Conservation (phyloP, 2,888 invertebrate species). For the Plagodis pulveraria region DNA sequence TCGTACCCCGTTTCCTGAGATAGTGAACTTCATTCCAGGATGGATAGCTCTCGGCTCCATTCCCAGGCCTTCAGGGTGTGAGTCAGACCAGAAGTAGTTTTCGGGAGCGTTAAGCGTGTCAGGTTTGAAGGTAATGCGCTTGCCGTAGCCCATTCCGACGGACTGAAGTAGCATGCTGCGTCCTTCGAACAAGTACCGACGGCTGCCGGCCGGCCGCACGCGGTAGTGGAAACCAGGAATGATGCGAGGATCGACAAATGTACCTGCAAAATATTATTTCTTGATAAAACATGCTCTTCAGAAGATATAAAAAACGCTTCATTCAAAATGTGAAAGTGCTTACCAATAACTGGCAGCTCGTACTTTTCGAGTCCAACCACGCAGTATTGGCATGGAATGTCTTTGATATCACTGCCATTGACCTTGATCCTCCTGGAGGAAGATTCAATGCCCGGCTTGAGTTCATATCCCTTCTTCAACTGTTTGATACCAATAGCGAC, state of each 20-base stretch:
- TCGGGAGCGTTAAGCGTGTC: slow-evolving; percentile 85
- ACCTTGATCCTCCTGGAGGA: slow-evolving; percentile 87
- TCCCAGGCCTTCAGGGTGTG: slow-evolving; percentile 89
- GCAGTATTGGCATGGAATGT: slow-evolving; percentile 88
- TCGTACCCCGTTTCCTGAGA: slow-evolving; percentile 85
- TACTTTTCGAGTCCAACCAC: slow-evolving; percentile 87
- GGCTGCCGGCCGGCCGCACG: slow-evolving; percentile 87
- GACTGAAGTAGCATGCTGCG: slow-evolving; percentile 86
- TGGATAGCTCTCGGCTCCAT: slow-evolving; percentile 88
- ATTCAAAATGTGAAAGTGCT: slow-evolving; percentile 38
- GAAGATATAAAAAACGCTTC: background rate
- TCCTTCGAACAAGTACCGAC: slow-evolving; percentile 87
- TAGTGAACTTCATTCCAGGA: slow-evolving; percentile 87
- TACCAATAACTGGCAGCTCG: slow-evolving; percentile 89
- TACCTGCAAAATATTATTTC: slow-evolving; percentile 73
- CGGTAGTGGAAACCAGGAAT: slow-evolving; percentile 90
- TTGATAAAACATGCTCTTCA: background rate
- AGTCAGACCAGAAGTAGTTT: slow-evolving; percentile 92
- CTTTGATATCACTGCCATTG: slow-evolving; percentile 85
- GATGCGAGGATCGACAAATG: slow-evolving; percentile 89
- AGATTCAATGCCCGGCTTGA: slow-evolving; percentile 87
- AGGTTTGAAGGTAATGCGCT: slow-evolving; percentile 89
- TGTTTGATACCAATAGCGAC: slow-evolving; percentile 84
- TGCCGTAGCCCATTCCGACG: slow-evolving; percentile 91
- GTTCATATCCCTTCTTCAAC: slow-evolving; percentile 84